Evolutionary conservation across 2,797 vertebrate species (phyloP).

Genomic region (Arctocebus calabarensis): DNA sequence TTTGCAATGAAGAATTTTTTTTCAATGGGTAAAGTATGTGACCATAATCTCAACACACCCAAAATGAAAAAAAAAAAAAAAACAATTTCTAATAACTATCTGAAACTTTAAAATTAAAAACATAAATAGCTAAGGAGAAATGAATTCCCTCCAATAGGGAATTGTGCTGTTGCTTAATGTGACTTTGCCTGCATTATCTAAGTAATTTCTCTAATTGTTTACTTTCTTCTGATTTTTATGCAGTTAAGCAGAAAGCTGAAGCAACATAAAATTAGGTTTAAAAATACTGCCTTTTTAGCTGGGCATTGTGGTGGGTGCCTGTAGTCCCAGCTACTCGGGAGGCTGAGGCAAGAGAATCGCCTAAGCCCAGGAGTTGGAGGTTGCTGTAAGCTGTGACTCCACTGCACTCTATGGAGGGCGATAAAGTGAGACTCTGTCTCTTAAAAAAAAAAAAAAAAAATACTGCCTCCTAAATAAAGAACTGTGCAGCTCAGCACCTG

Average conservation of each 20-base stretch:
- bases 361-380: too few relatives aligned
- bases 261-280: not conserved
- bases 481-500: too few relatives aligned
- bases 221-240: conserved; percentile 44
- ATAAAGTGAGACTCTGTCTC: too few relatives aligned
- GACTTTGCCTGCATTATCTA: not conserved
- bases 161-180: not conserved
- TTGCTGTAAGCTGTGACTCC: too few relatives aligned
- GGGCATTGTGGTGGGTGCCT: too few relatives aligned
- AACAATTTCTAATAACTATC: conserved; percentile 7
- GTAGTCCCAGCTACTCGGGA: too few relatives aligned
- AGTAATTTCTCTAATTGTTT: conserved; percentile 12
- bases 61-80: conserved; percentile 49
- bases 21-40: conserved; percentile 31
- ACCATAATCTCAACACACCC: not conserved
- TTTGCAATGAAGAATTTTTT: not conserved
- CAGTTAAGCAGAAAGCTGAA: conserved; percentile 50
- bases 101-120: conserved; percentile 51
- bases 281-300: not conserved
- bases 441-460: not conserved
- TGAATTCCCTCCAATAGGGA: conserved; percentile 18
- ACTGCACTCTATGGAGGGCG: too few relatives aligned
- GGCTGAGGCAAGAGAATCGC: too few relatives aligned
- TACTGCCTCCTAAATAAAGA: not conserved
- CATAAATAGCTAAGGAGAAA: not conserved